Evolutionary conservation across 2,888 invertebrate genomes (phyloP), one percentile per base, ranked within the genome.

Genomic region (Tiliacea citrago): DNA sequence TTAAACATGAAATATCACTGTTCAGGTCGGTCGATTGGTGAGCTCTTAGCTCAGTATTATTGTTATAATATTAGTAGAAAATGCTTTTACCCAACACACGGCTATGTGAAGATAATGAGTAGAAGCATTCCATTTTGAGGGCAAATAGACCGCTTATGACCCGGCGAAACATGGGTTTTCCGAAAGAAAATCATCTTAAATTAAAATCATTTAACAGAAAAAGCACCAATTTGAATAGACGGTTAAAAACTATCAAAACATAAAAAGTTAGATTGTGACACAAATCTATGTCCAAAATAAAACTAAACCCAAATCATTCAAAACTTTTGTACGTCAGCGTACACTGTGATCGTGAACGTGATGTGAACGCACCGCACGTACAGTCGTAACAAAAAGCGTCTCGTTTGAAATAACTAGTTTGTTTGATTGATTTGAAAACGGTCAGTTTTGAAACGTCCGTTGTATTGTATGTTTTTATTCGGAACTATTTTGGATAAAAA

Each of bases 391-490:
- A 21, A 85, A 84, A 84, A 82, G 60, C 69, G 58, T 62, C 47
- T 55, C 47, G 62, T 76, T 84, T 45, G 24, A 69, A 73, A 84
- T 65, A 68, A 76, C 85, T 81, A 70, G 77, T 73, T 68, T 55
- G 75, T 62, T 79, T 75, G 82, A 82, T 85, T 84, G 82, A 73
- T 82, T 82, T 49, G 47, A 70, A 75, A 49, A 55, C 57, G 72
- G 76, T 62, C 71, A 51, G 61, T 62, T 81, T 72, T 72, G 13
- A 42, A 83, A 60, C 45, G 53, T 24, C 6, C 3, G 18, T 51
- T 75, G 29, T 29, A 29, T 29, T 29, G 51, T 66, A 39, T 42
- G 18, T 63, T n/a, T 68, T 68, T 57, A 13, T 68, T n/a, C 1
- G 0, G 21, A 29, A 18, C 21, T 53, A 65, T 47, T 68, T 68